Evolutionary conservation across 2,113 vertebrate genomes (phyloP).

Genomic region (Crypturellus undulatus): DNA sequence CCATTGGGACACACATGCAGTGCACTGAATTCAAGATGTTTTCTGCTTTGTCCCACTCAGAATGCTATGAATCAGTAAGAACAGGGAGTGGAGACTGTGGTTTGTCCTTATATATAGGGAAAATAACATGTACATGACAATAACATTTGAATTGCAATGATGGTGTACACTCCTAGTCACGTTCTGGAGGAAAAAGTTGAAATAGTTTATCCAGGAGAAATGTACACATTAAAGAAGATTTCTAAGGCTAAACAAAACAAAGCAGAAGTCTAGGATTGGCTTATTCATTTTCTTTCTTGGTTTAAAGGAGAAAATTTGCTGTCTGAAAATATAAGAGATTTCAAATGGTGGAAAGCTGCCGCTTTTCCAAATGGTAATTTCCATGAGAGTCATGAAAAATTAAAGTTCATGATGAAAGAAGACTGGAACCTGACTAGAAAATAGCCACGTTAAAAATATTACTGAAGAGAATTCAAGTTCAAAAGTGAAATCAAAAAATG

Average conservation of each 20-base stretch:
- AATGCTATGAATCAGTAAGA: rapidly evolving
- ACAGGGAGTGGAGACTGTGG: not conserved
- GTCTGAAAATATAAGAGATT: not conserved
- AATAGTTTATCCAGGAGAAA: not conserved
- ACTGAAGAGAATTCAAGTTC: not conserved
- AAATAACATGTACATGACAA: not conserved
- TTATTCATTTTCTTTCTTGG: not conserved
- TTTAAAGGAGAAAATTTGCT: not conserved
- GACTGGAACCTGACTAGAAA: not conserved
- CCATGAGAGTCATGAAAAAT: not conserved
- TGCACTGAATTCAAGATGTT: rapidly evolving
- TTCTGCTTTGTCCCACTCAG: not conserved
- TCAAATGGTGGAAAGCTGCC: not conserved
- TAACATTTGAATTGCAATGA: no score
- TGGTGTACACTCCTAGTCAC: not conserved
- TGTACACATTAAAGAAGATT: not conserved
- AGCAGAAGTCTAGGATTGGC: not conserved
- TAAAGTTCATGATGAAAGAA: not conserved
- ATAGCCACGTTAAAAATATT: rapidly evolving
- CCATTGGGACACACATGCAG: rapidly evolving
- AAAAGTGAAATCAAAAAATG: not conserved
- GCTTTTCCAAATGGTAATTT: not conserved
- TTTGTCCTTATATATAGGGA: not conserved
- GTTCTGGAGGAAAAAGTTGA: not conserved
- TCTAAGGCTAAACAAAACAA: not conserved